Evolutionary conservation across 2,888 invertebrate species (phyloP).

Genomic region (Apodemia duryi): DNA sequence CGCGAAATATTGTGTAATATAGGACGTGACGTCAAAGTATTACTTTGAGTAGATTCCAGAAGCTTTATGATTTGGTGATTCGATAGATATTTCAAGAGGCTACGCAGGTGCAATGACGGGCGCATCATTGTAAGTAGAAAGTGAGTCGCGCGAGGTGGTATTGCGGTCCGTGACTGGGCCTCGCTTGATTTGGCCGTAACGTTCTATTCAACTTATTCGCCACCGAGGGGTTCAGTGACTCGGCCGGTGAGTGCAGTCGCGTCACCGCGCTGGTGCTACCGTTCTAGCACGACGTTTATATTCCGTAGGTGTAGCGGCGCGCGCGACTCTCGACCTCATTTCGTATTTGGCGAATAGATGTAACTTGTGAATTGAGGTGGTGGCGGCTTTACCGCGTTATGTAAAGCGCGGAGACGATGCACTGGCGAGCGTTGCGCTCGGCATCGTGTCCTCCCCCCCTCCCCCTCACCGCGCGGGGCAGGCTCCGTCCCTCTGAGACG

Average conservation of each 20-base stretch:
- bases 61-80: too few species aligned
- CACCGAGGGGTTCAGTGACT: slow-evolving; percentile 73
- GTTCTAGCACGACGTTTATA: slow-evolving; percentile 59
- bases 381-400: slow-evolving; percentile 60
- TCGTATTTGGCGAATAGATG: slow-evolving; percentile 41
- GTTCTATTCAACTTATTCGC: slow-evolving; percentile 76
- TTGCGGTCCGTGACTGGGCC: slow-evolving; percentile 48
- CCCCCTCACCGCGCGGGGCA: slow-evolving; percentile 33
- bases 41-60: too few species aligned
- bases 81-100: too few species aligned
- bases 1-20: too few species aligned
- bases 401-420: slow-evolving; percentile 68
- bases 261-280: slow-evolving; percentile 68
- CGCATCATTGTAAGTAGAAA: slow-evolving; percentile 58
- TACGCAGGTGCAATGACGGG: too few species aligned
- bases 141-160: slow-evolving; percentile 35
- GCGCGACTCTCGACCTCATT: slow-evolving; percentile 64
- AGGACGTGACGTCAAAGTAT: too few species aligned
- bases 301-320: slow-evolving; percentile 60
- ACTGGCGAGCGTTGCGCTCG: slow-evolving; percentile 67
- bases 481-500: slow-evolving; percentile 51
- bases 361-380: slow-evolving; percentile 37
- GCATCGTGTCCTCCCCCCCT: slow-evolving; percentile 58
- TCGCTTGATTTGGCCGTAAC: slow-evolving; percentile 64
- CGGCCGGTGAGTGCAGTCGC: slow-evolving; percentile 58